Evolutionary conservation across 2,113 vertebrate genomes (phyloP).

Genomic region (Barbus barbus): DNA sequence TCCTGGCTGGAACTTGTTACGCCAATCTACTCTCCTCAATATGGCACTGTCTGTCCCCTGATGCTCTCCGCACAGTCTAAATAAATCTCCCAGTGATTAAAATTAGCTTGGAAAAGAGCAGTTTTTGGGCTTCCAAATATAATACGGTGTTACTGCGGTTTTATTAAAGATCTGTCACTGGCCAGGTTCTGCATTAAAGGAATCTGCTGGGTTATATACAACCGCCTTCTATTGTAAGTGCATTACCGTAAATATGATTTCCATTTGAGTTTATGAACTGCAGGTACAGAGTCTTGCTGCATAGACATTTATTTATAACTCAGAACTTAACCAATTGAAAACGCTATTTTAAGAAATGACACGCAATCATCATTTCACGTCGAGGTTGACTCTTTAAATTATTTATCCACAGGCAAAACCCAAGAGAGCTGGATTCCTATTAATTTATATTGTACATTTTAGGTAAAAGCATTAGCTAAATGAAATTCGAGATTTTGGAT

Average conservation of each 20-base stretch:
- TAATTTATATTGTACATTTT: background rate
- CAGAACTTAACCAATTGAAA: background rate
- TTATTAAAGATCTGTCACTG: background rate
- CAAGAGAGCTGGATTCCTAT: background rate
- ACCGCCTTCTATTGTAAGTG: background rate
- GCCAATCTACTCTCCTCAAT: no score
- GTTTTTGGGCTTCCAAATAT: background rate
- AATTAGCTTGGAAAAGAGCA: conserved; percentile 19
- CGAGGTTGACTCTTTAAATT: no score
- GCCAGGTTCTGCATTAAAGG: background rate
- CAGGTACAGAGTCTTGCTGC: background rate
- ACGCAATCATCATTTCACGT: no score
- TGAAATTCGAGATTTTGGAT: background rate
- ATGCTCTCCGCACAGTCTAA: conserved; percentile 27
- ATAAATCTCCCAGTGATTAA: conserved; percentile 43
- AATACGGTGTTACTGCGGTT: background rate
- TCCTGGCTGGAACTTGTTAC: no score
- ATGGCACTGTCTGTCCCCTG: background rate
- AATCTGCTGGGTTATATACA: background rate
- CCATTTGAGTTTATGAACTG: background rate
- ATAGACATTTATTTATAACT: background rate
- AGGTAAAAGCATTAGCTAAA: background rate
- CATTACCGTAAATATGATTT: background rate
- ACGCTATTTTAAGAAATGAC: no score
- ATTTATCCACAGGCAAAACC: background rate